Evolutionary conservation across 2,888 invertebrate genomes (phyloP).

Genomic region (Cantharis flavilabris): DNA sequence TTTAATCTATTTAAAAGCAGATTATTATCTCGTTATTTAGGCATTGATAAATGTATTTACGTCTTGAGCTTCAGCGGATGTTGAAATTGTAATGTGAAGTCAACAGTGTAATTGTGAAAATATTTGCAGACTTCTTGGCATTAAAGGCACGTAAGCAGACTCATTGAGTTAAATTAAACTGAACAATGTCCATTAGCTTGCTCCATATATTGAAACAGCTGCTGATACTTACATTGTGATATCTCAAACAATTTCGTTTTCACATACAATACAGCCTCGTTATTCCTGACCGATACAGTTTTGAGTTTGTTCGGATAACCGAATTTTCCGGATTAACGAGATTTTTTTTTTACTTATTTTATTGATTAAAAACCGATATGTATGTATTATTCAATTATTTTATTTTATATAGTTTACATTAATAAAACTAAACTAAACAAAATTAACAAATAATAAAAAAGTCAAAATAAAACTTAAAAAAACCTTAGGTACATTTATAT

Average conservation of each 20-base stretch:
- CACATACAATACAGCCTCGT: too few relatives aligned
- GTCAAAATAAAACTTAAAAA: too few relatives aligned
- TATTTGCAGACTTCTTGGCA: conserved; percentile 16
- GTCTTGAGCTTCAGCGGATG: conserved; percentile 34
- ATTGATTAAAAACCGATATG: too few relatives aligned
- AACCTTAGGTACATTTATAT: too few relatives aligned
- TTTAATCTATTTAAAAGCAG: conserved; percentile 7
- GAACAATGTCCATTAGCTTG: conserved; percentile 16
- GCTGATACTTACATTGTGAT: neutral
- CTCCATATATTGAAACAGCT: conserved; percentile 14
- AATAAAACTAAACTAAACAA: too few relatives aligned
- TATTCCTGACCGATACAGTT: too few relatives aligned
- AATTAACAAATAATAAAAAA: too few relatives aligned
- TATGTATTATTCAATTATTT: too few relatives aligned
- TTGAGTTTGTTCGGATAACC: too few relatives aligned
- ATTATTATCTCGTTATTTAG: conserved; percentile 7
- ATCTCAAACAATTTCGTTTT: neutral
- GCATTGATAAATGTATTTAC: conserved; percentile 28
- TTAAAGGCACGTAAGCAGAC: conserved; percentile 18
- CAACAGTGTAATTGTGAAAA: conserved; percentile 41
- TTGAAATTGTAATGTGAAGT: conserved; percentile 41
- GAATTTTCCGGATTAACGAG: too few relatives aligned
- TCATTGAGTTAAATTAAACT: conserved; percentile 24
- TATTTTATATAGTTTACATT: too few relatives aligned
- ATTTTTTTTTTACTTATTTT: too few relatives aligned